A percentile compares a stretch with the other conserved stretches of the same genome.
phyloP scores from a whole-genome alignment of 2,113 vertebrate genomes.

The Erinaceus europaeus region DNA sequence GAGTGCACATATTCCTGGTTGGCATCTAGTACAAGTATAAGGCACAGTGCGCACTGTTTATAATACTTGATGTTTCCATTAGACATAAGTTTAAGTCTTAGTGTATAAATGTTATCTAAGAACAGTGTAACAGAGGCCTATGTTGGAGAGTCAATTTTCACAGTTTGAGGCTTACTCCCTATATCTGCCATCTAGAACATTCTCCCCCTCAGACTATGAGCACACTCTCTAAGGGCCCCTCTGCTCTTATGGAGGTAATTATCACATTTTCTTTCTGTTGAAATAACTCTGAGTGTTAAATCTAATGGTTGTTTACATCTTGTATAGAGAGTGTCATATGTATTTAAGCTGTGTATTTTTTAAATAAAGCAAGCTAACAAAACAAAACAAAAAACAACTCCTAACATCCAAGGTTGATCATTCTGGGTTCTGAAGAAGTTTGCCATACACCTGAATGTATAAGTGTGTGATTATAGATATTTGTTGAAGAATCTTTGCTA shows the following conservation, averaged over 20 bases:
- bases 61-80: not conserved
- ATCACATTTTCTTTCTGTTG: conserved; percentile 32
- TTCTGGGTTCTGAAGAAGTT: too few species aligned
- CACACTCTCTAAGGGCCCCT: not conserved
- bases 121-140: too few species aligned
- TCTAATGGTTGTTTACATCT: conserved; percentile 38
- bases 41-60: not conserved
- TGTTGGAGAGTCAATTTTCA: too few species aligned
- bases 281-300: conserved; percentile 45
- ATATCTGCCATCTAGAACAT: too few species aligned
- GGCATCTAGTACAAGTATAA: conserved; percentile 42
- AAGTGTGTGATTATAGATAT: too few species aligned
- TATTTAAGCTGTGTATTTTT: conserved; percentile 77
- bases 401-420: too few species aligned
- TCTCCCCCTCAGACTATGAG: conserved; percentile 41
- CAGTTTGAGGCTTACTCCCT: too few species aligned
- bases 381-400: too few species aligned
- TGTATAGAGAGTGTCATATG: conserved; percentile 60
- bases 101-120: not conserved
- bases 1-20: not conserved
- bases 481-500: too few species aligned
- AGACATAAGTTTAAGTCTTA: not conserved
- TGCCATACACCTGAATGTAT: too few species aligned
- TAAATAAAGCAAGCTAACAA: conserved; percentile 73
- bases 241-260: conserved; percentile 60